phyloP scores from a whole-genome alignment of 2,113 vertebrate genomes.

The Tachysurus vachellii region DNA sequence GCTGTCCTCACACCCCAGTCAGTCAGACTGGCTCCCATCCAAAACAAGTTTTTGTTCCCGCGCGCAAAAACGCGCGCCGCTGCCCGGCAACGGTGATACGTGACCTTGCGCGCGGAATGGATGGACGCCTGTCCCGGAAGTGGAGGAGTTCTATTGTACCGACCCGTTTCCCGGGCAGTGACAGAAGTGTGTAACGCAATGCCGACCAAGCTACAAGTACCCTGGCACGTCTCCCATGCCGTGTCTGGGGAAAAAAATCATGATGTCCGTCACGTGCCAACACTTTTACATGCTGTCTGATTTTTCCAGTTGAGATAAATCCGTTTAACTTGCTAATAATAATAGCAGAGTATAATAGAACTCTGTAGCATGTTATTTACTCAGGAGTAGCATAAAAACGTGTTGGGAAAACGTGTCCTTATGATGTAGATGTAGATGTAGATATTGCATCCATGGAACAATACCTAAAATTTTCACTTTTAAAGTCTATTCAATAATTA shows the following conservation, averaged over 20 bases:
- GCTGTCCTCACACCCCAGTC: not conserved
- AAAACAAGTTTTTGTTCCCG: slow-evolving; percentile 25
- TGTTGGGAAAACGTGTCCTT: not conserved
- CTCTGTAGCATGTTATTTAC: not conserved
- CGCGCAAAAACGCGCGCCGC: slow-evolving; percentile 17
- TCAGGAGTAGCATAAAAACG: not conserved
- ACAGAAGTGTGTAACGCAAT: slow-evolving; percentile 55
- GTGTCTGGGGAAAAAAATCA: not conserved
- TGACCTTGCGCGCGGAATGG: slow-evolving; percentile 48
- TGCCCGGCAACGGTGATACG: slow-evolving; percentile 46
- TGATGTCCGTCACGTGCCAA: not conserved
- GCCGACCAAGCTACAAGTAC: slow-evolving; percentile 56
- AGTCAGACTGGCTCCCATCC: slow-evolving; percentile 41
- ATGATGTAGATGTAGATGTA: not conserved
- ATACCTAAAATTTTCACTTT: not conserved
- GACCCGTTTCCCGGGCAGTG: slow-evolving; percentile 61
- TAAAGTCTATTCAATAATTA: not conserved
- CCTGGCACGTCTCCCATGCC: slow-evolving; percentile 64
- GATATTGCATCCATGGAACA: not conserved
- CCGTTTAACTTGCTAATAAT: no score
- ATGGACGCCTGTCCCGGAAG: slow-evolving; percentile 44
- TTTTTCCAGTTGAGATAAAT: not conserved
- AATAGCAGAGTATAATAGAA: no score
- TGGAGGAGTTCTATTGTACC: slow-evolving; percentile 64
- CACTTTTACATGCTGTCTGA: not conserved